phyloP scores from a whole-genome alignment of 2,113 vertebrate species.

The Corvus hawaiiensis region DNA sequence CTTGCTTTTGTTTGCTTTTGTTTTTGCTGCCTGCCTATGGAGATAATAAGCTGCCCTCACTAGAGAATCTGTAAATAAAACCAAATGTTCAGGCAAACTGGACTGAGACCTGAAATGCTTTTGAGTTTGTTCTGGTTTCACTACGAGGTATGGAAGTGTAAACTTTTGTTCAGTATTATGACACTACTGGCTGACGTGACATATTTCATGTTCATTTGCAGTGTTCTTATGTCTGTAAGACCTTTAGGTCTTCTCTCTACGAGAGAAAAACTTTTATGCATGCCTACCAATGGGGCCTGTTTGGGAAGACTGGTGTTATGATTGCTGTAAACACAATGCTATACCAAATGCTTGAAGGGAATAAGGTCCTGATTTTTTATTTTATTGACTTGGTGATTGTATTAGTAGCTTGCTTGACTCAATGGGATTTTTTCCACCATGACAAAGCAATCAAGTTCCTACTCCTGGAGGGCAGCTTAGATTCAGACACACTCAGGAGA shows the following conservation, averaged over 20 bases:
- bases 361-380: constrained; percentile 35
- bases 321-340: constrained; percentile 42
- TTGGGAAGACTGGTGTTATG: constrained; percentile 46
- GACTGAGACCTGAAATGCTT: not conserved
- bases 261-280: constrained; percentile 81
- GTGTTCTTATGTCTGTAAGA: constrained; percentile 71
- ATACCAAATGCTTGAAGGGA: constrained; percentile 75
- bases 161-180: constrained; percentile 69
- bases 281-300: constrained; percentile 68
- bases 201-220: constrained; percentile 49
- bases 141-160: not conserved
- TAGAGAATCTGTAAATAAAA: constrained; percentile 50
- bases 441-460: constrained; percentile 31
- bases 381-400: constrained; percentile 80
- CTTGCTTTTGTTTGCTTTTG: not conserved
- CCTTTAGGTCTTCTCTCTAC: constrained; percentile 86
- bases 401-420: constrained; percentile 65
- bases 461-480: constrained; percentile 19
- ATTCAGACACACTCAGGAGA: constrained; percentile 48
- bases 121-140: not conserved
- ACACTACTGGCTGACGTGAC: constrained; percentile 23
- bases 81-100: constrained; percentile 34
- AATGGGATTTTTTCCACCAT: constrained; percentile 32
- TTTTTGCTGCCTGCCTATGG: constrained; percentile 37
- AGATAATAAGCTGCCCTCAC: constrained; percentile 8